phyloP scores from a whole-genome alignment of 2,797 vertebrate genomes.

The Mormyrus proboscirostris region DNA sequence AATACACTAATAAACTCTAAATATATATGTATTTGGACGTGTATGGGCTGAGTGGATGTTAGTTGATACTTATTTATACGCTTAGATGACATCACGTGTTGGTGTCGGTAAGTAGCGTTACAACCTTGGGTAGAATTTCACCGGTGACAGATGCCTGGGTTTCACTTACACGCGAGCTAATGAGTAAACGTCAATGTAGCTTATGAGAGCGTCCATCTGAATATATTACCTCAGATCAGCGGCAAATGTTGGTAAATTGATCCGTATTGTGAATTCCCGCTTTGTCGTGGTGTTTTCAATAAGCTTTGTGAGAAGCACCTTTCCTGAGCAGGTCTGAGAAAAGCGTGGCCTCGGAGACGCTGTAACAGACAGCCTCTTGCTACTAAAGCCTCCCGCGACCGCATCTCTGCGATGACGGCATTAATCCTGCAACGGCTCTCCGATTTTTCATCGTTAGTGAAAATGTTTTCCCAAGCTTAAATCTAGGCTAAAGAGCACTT shows the following conservation, averaged over 20 bases:
- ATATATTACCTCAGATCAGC: background rate
- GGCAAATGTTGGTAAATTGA: background rate
- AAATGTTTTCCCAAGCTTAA: background rate
- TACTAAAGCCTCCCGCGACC: background rate
- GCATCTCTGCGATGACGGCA: slow-evolving; percentile 13
- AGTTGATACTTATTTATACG: background rate
- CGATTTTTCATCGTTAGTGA: background rate
- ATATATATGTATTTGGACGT: background rate
- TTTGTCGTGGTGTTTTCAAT: background rate
- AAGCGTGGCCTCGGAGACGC: background rate
- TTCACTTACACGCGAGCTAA: background rate
- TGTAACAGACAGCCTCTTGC: background rate
- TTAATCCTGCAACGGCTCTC: background rate
- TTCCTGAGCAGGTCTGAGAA: background rate
- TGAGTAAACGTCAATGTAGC: background rate
- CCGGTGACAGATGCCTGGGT: background rate
- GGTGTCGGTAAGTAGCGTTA: background rate
- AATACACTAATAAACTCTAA: background rate
- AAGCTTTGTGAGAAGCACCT: background rate
- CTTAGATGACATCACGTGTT: background rate
- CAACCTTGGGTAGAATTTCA: background rate
- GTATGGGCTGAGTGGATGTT: background rate
- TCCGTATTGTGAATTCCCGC: background rate
- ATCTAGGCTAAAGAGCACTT: background rate
- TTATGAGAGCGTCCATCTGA: background rate